These are phyloP conservation scores for Dissostichus mawsoni DNA, from an alignment of 2,113 vertebrate genomes.

Conservation along the genomic window DNA sequence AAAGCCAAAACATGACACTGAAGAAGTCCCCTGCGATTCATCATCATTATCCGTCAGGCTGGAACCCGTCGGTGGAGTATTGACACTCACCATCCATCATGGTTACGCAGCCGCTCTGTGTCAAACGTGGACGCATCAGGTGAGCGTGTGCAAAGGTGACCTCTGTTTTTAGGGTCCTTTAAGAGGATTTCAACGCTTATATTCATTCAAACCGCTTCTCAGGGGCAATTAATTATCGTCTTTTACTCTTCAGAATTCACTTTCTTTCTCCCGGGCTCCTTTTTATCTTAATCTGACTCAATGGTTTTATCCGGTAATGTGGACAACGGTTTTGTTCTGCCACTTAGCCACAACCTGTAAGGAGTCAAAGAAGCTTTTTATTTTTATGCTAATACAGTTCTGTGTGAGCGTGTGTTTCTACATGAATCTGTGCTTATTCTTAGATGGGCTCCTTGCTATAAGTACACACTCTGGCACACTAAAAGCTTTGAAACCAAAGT, in stretches of 20 bases:
- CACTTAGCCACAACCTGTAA: constrained; percentile 10
- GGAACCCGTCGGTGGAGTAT: constrained; percentile 31
- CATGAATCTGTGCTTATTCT: neutral
- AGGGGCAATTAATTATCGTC: constrained; percentile 35
- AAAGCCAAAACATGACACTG: constrained; percentile 55
- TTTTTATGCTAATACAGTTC: neutral
- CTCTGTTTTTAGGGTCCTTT: constrained; percentile 12
- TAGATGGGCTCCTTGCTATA: neutral
- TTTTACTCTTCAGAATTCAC: constrained; percentile 41
- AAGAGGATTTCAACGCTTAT: constrained; percentile 20
- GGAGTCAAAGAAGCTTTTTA: neutral
- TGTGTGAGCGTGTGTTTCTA: neutral
- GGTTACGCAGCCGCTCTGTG: constrained; percentile 27
- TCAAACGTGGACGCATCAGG: constrained; percentile 7
- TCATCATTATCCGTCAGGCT: constrained; percentile 60
- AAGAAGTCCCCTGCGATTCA: constrained; percentile 42
- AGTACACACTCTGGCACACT: neutral
- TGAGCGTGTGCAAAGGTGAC: neutral
- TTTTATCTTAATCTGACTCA: constrained; percentile 19
- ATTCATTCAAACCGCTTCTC: constrained; percentile 23
- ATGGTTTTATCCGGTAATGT: constrained; percentile 15
- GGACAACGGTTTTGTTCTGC: neutral
- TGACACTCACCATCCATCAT: constrained; percentile 61
- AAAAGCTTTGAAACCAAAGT: constrained; percentile 5
- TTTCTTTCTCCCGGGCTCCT: constrained; percentile 19